Conservation (phyloP, 2,888 invertebrate genomes). For the Dendrolimus houi region DNA sequence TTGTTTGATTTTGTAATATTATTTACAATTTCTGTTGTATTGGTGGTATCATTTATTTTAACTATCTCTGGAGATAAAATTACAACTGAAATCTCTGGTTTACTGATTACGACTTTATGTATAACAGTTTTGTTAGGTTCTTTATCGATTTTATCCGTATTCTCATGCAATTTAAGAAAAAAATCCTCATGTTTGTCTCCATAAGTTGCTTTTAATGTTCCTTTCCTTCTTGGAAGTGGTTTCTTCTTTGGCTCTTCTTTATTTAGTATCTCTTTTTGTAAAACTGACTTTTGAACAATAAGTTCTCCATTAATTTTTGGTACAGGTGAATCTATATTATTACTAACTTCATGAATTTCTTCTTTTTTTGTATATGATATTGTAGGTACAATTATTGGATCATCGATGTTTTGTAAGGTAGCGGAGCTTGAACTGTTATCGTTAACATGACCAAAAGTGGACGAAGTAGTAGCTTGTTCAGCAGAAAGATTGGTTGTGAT, state of each 20-base stretch:
- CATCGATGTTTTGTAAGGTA: slow-evolving; percentile 14
- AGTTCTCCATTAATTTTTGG: slow-evolving; percentile 43
- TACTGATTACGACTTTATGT: background rate
- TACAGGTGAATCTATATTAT: slow-evolving; percentile 39
- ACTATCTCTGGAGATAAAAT: background rate
- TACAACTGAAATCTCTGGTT: background rate
- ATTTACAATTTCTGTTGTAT: background rate
- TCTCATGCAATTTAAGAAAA: slow-evolving; percentile 29
- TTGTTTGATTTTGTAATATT: slow-evolving; percentile 1
- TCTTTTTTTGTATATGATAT: slow-evolving; percentile 30
- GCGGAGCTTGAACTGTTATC: background rate
- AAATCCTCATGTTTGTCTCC: slow-evolving; percentile 65
- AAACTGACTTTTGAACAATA: slow-evolving; percentile 43
- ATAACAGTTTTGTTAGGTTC: background rate
- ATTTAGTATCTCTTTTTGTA: slow-evolving; percentile 30
- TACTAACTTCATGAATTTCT: slow-evolving; percentile 33
- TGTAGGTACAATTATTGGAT: slow-evolving; percentile 52
- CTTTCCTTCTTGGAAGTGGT: slow-evolving; percentile 56
- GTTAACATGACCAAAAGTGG: background rate
- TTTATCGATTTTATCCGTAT: slow-evolving; percentile 2
- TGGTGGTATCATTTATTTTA: background rate
- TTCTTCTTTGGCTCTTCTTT: slow-evolving; percentile 57
- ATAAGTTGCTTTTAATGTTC: slow-evolving; percentile 67
- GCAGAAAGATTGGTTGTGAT: slow-evolving; percentile 7
- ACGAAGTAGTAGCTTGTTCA: slow-evolving; percentile 4